Percentiles rank a stretch among this genome's conserved stretches.
These are phyloP conservation scores for Synanceia verrucosa DNA, from an alignment of 2,797 vertebrate species.

Conservation along the genomic window DNA sequence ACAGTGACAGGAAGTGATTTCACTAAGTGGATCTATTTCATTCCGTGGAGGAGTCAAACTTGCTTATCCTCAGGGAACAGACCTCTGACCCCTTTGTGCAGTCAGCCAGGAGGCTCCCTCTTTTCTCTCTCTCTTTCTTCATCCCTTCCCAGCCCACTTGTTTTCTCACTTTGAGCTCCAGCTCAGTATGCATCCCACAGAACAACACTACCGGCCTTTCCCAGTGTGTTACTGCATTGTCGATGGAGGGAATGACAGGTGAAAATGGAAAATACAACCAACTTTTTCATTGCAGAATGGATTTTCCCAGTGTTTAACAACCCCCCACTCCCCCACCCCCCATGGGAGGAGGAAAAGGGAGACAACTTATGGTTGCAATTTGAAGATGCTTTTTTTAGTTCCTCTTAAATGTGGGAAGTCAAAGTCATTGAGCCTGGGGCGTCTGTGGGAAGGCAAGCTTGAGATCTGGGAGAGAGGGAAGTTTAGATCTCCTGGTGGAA, in stretches of 20 bases:
- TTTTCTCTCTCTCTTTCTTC: conserved; percentile 14
- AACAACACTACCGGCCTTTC: conserved; percentile 44
- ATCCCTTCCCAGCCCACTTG: conserved; percentile 23
- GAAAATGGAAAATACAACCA: conserved; percentile 51
- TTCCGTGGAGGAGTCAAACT: conserved; percentile 67
- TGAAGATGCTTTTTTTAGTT: conserved; percentile 86
- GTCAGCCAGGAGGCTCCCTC: conserved; percentile 52
- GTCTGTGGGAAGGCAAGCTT: conserved; percentile 78
- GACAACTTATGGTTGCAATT: conserved; percentile 86
- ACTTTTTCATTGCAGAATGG: conserved; percentile 50
- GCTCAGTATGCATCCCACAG: conserved; percentile 50
- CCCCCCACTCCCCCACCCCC: conserved; percentile 62
- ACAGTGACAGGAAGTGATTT: conserved; percentile 78
- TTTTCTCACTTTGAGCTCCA: conserved; percentile 48
- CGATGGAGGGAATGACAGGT: conserved; percentile 47
- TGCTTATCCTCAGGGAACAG: conserved; percentile 63
- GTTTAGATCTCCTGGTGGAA: conserved; percentile 75
- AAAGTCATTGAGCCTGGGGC: conserved; percentile 76
- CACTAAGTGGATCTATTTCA: conserved; percentile 68
- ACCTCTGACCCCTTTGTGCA: conserved; percentile 67
- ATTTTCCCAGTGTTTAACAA: conserved; percentile 67
- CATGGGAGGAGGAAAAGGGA: conserved; percentile 60
- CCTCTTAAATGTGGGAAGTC: conserved; percentile 87
- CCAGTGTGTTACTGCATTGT: conserved; percentile 32
- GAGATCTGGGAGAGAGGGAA: conserved; percentile 67